Base-by-base conservation (phyloP, 2,888 invertebrate genomes). In the Teinopalpus imperialis region DNA sequence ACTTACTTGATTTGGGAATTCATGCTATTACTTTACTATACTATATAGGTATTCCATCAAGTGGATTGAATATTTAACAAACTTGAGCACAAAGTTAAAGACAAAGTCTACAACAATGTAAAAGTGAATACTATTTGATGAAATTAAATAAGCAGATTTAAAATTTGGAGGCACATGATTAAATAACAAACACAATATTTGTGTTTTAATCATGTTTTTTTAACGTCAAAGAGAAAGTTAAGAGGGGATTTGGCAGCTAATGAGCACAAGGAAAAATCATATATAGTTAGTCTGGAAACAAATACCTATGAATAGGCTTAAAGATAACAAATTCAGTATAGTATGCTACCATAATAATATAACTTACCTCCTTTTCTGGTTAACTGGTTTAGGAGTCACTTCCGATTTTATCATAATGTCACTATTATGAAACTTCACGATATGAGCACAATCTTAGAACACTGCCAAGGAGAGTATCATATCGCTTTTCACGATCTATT, bases 281-380 rank as follows among this genome's bases (percentile, higher is more conserved):
- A 20, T 43, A 36, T 24, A 16, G 23, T 43, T 43, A 36, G 32
- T 39, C 18, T 32, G 24, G 9, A 10, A 51, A 44, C 39, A 20
- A 48, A 39, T 27, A 39, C 21, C 5, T 32, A 45, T 46, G 46
- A 47, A 52, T 46, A 48, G 44, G 35, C 23, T 8, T 16, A 10
- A 29, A 24, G 0, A 14, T 16, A 16, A 14, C 21, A 13, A 14
- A 14, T 24, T 30, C n/a, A 20, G 6, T 27, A 21, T 18, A 10
- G 13, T 23, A 29, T 32, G 1, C 10, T 29, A 7, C 24, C 23
- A 14, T n/a, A 26, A 31, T 23, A 1, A 7, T 3, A 27, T 30
- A 35, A 53, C 64, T 90, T 80, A 94, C 94, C 93, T 92, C 78
- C 93, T 90, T 82, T 93, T 94, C 70, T 93, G 93, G 85, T 91